Evolutionary conservation across 2,113 vertebrate species (phyloP), one percentile per base, ranked within the genome.

Genomic region (Panthera uncia): DNA sequence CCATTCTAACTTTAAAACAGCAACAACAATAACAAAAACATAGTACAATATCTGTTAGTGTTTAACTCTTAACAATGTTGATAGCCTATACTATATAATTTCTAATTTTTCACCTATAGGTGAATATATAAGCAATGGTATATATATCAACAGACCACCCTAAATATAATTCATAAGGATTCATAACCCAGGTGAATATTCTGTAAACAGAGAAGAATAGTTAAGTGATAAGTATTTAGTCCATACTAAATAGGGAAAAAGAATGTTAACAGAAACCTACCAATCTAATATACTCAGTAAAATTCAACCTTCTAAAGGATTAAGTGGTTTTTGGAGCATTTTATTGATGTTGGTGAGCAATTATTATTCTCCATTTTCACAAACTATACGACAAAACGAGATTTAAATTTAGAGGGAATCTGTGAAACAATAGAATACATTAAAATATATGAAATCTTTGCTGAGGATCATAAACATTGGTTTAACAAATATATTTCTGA

Each of bases 401-500:
- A 80, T 48, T 79, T 88, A 31, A 33, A 55, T 86, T 55, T 87
- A 78, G 36, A 45, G 16, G 21, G 68, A 38, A 66, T n/a, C 69
- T 89, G 11, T 81, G 52, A 92, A 90, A 48, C 19, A 81, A 27
- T 80, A 33, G 19, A 86, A 61, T 48, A 86, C 11, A 57, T 69
- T 3, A 86, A 55, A 76, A 14, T 6, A 50, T 50, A 19, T 63
- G 16, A 91, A 78, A 41, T 71, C 1, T 33, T 73, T 81, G 61
- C 41, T n/a, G n/a, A 19, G 8, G 1, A 57, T 45, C 14, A 65
- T 31, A 88, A 81, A 12, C 4, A n/a, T 6, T 55, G 21, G n/a
- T 81, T 95, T 87, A 80, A 88, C 66, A 85, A 95, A 52, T 92
- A 25, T 14, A 73, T 81, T 38, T 71, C 25, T 71, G 41, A 91